Evolutionary conservation across 2,888 invertebrate genomes (phyloP), one percentile per base, ranked within the genome.

Genomic region (Andrena fulva): DNA sequence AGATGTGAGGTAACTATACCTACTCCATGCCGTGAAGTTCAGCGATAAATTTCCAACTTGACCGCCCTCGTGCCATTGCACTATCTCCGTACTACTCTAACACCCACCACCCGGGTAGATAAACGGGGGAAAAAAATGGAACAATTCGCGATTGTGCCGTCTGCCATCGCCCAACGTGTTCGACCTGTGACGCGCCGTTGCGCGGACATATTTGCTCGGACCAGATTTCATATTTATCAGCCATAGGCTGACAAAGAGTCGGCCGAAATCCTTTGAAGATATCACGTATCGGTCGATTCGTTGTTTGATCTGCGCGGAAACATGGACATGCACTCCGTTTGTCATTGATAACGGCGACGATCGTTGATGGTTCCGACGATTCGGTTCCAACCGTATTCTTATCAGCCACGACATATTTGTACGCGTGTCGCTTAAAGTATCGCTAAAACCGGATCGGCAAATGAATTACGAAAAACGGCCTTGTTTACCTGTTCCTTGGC

Each of bases 191-290:
- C 63, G 60, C 48, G 33, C 54, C 35, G 62, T 67, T 67, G 42
- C 48, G 70, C 54, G 64, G 75, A 77, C 71, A 80, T 87, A 77
- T 89, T 89, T 89, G 87, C 74, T 72, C 85, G 86, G 56, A 64
- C 89, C 79, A 89, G 89, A 89, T 89, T 89, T 87, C 87, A 64
- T 77, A 82, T 86, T 89, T 89, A 89, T 89, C 86, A 82, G 79
- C 67, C 80, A 84, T 79, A 82, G 68, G 74, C 74, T 82, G 80
- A 89, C 89, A 87, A 86, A 89, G 87, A 77, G 87, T 87, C 91
- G 91, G 91, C 89, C 86, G 80, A 87, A 87, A 86, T 88, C 85
- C 91, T 92, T 92, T 92, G 92, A 92, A 89, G 92, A 92, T 92
- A 91, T 89, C 86, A 77, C 86, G 67, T 91, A 90, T 91, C 91